Evolutionary conservation across 2,113 vertebrate genomes (phyloP).

Genomic region (Scomber japonicus): DNA sequence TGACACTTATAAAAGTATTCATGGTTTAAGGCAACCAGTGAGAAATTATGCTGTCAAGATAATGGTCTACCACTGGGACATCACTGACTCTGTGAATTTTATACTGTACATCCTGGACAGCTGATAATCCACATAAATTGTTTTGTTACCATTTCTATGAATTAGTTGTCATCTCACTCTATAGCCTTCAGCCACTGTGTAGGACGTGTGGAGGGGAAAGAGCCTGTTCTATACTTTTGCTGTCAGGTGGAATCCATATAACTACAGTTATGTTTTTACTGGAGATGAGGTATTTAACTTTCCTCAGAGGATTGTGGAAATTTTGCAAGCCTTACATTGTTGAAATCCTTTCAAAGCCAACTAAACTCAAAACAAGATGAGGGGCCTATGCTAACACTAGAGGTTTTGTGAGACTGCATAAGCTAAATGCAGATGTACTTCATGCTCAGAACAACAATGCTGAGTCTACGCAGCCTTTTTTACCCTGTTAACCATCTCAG

Average conservation of each 20-base stretch:
- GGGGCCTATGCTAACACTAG: neutral
- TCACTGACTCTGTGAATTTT: slow-evolving; percentile 1
- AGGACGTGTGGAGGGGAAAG: neutral
- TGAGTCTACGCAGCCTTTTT: neutral
- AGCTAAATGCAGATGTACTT: no score
- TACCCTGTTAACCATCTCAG: neutral
- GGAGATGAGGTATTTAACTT: neutral
- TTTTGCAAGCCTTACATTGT: neutral
- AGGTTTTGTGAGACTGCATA: neutral
- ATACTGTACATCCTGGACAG: neutral
- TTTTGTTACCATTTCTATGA: slow-evolving; percentile 9
- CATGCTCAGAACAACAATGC: no score
- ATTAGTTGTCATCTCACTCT: neutral
- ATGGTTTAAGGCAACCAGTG: slow-evolving; percentile 25
- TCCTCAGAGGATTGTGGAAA: neutral
- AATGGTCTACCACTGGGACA: slow-evolving; percentile 4
- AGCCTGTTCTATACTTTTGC: rapidly evolving
- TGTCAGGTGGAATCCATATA: neutral
- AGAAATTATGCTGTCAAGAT: slow-evolving; percentile 15
- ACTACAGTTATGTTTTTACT: neutral
- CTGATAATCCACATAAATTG: slow-evolving; percentile 15
- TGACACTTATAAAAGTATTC: slow-evolving; percentile 42
- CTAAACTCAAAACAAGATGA: neutral
- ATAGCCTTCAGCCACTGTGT: neutral
- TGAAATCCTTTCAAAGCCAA: neutral